Base-by-base conservation (phyloP, 2,888 invertebrate genomes). In the Cheilosia variabilis region DNA sequence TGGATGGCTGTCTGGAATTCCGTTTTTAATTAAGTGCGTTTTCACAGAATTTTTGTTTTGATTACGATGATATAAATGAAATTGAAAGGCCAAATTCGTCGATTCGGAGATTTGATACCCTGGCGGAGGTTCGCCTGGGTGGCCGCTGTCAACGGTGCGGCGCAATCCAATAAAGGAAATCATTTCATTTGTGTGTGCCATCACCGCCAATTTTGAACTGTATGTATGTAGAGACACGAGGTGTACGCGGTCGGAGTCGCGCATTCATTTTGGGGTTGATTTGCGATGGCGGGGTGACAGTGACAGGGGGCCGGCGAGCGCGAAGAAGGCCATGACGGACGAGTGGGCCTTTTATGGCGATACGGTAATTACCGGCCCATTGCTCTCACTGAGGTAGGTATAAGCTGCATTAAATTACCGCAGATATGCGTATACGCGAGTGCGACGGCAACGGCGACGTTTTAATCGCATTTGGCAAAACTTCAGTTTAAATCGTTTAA, bases 381-480 rank as follows among this genome's bases (percentile, higher is more conserved):
- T 76, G 53, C 72, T 17, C 45, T 50, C 53, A 41, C 84, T 60
- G 72, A 72, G 66, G 86, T 86, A 81, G 86, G 86, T 86, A 81
- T 86, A 86, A 86, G 86, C 86, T 86, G 86, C 86, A 86, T 86
- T 86, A 86, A 86, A 81, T 86, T 86, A 86, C 86, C 65, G 71
- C 63, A 22, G 45, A 41, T 31, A 60, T 57, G 71, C 22, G 31
- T n/a, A 76, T 68, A 31, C 10, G 50, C 9, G 76, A 27, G 27
- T 27, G 52, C 22, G 52, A 68, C 31, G 66, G 66, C 43, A 43
- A 68, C 27, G 66, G 66, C 43, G 37, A 68, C 62, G 62, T 78
- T 87, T 87, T 87, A 87, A 87, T 87, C 87, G 87, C 87, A 87
- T 87, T 87, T 87, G 87, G 87, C 77, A 82, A 82, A 87, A 87